Base-by-base conservation (phyloP, 2,888 invertebrate species). In the Coenonympha glycerion region DNA sequence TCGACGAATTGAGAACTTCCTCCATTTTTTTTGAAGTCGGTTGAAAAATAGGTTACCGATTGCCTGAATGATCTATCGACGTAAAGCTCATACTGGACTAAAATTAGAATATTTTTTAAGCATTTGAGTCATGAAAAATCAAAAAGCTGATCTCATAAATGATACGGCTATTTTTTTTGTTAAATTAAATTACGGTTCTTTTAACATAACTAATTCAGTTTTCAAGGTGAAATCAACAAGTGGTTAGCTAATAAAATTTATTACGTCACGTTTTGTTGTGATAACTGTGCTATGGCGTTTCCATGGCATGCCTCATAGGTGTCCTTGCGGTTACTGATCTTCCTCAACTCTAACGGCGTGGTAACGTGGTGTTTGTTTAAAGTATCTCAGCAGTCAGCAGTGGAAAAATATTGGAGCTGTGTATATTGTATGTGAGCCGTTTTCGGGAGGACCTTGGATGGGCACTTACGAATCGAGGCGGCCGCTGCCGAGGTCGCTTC, bases 401-500 rank as follows among this genome's bases (percentile, higher is more conserved):
- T 53, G 59, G 58, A 58, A 60, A 61, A 63, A 60, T 61, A 63
- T 58, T 30, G 48, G 44, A 48, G 47, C 51, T 60, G 59, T 70
- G 8, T n/a, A n/a, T n/a, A n/a, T n/a, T n/a, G n/a, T n/a, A 16
- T 11, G 13, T 56, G 55, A 61, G 58, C 56, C 63, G 66, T 62
- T 65, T 65, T 68, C 57, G 63, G 57, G 58, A 55, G 68, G 70
- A 76, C 80, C 79, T 80, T 80, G 79, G 66, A 59, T 63, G 63
- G 64, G 68, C 69, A 71, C 74, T 73, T 73, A 77, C 75, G 76
- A 76, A 77, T 77, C 71, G 70, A 73, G 66, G 64, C 67, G 75
- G 73, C 70, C 73, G 64, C 70, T 57, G 58, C 53, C 72, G 74
- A 77, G 78, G 77, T 66, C 76, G 63, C 71, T 64, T 64, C 64